Conservation (phyloP, 2,888 invertebrate species). For the Linhomoeus sp. region DNA sequence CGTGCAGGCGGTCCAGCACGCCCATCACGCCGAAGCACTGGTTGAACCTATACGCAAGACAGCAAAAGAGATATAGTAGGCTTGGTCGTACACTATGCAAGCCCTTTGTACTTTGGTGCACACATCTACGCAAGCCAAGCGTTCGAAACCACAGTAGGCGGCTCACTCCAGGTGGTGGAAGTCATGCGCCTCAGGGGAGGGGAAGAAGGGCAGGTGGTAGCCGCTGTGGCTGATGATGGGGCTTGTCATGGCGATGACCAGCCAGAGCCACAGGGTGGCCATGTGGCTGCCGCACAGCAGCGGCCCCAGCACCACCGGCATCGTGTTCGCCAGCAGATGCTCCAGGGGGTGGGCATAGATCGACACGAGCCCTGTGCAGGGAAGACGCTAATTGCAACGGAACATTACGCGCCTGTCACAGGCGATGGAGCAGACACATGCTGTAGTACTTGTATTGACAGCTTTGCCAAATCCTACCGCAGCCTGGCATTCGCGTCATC, state of each 20-base stretch:
- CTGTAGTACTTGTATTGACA: no score
- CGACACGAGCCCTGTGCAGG: slow-evolving; percentile 12
- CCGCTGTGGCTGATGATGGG: slow-evolving; percentile 64
- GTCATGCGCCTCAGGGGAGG: slow-evolving; percentile 65
- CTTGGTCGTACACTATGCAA: no score
- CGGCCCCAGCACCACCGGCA: slow-evolving; percentile 48
- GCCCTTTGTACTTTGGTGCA: no score
- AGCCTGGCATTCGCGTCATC: background rate
- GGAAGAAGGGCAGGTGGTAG: slow-evolving; percentile 63
- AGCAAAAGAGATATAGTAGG: no score
- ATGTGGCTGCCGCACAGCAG: slow-evolving; percentile 48
- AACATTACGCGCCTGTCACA: no score
- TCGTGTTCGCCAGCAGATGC: slow-evolving; percentile 43
- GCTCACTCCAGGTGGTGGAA: slow-evolving; percentile 56
- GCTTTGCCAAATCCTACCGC: no score
- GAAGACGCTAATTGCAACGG: background rate
- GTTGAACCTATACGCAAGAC: slow-evolving; percentile 44
- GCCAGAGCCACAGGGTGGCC: slow-evolving; percentile 47
- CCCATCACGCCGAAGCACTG: slow-evolving; percentile 64
- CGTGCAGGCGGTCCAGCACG: slow-evolving; percentile 57
- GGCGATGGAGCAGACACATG: no score
- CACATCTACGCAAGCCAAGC: no score
- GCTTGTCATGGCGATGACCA: slow-evolving; percentile 47
- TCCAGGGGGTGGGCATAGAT: slow-evolving; percentile 17
- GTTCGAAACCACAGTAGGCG: background rate